Conservation (phyloP, 2,888 invertebrate species). For the Apotomis capreana region DNA sequence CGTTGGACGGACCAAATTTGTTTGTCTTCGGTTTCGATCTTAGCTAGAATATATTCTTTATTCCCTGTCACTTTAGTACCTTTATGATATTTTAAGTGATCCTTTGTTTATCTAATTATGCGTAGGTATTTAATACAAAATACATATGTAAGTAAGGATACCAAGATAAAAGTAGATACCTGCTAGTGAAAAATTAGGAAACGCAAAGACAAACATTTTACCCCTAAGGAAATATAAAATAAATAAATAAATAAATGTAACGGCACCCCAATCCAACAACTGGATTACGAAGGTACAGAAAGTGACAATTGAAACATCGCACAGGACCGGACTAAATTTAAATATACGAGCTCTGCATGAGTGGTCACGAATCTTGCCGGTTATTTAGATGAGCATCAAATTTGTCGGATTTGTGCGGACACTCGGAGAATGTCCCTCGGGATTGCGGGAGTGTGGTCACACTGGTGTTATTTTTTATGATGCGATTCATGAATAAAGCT, state of each 20-base stretch:
- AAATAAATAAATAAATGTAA: slow-evolving; percentile 46
- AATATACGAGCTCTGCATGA: slow-evolving; percentile 71
- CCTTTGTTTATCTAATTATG: too few relatives aligned
- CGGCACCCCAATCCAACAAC: slow-evolving; percentile 69
- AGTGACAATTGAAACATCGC: slow-evolving; percentile 77
- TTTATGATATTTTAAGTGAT: too few relatives aligned
- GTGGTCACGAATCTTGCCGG: slow-evolving; percentile 59
- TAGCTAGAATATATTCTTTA: too few relatives aligned
- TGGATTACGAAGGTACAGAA: slow-evolving; percentile 70
- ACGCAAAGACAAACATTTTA: background rate
- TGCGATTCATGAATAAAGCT: background rate
- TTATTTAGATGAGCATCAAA: slow-evolving; percentile 71
- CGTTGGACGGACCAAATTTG: too few relatives aligned
- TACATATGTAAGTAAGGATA: too few relatives aligned
- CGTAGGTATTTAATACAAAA: too few relatives aligned
- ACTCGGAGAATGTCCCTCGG: slow-evolving; percentile 25
- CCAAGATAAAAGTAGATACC: background rate
- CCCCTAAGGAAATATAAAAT: slow-evolving; percentile 1
- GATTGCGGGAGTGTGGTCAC: background rate
- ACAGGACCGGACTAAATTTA: slow-evolving; percentile 74
- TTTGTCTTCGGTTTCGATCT: too few relatives aligned
- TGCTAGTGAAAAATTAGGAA: background rate
- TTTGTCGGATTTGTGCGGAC: slow-evolving; percentile 58
- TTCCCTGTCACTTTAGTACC: too few relatives aligned
- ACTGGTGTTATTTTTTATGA: background rate